These are phyloP conservation scores for Eudyptes chrysolophus DNA, from an alignment of 2,113 vertebrate genomes.

Conservation along the genomic window DNA sequence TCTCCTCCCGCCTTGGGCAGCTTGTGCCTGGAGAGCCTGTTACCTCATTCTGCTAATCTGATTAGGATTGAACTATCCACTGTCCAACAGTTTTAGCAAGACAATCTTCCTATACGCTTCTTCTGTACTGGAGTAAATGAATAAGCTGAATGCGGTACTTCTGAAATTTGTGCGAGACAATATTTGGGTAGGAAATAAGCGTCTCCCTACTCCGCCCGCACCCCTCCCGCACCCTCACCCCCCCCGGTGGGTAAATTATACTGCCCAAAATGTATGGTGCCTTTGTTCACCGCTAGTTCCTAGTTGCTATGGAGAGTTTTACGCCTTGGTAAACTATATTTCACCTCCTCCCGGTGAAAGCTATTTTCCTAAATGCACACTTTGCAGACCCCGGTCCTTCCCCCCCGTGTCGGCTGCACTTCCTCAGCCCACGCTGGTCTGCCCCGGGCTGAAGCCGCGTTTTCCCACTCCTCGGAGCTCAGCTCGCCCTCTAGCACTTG, in stretches of 20 bases:
- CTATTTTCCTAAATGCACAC: neutral
- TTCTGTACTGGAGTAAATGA: neutral
- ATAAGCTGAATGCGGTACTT: neutral
- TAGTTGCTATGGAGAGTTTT: constrained; percentile 63
- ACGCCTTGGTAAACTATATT: constrained; percentile 42
- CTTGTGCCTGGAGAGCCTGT: neutral
- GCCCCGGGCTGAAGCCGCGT: neutral
- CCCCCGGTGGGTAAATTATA: neutral
- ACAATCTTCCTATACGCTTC: neutral
- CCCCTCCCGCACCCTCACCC: neutral
- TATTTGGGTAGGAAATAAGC: neutral
- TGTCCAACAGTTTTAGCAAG: neutral
- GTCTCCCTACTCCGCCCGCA: neutral
- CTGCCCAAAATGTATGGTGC: neutral
- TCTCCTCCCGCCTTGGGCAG: neutral
- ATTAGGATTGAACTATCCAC: neutral
- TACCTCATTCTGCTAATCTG: neutral
- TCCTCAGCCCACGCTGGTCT: neutral
- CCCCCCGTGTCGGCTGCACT: neutral
- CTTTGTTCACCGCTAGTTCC: constrained; percentile 20
- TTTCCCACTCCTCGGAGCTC: neutral
- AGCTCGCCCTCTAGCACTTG: neutral
- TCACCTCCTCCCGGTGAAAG: constrained; percentile 37
- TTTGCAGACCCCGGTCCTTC: neutral
- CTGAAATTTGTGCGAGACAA: neutral